These are phyloP conservation scores for Clepsis dumicolana DNA, from an alignment of 2,888 invertebrate genomes.

Conservation along the genomic window DNA sequence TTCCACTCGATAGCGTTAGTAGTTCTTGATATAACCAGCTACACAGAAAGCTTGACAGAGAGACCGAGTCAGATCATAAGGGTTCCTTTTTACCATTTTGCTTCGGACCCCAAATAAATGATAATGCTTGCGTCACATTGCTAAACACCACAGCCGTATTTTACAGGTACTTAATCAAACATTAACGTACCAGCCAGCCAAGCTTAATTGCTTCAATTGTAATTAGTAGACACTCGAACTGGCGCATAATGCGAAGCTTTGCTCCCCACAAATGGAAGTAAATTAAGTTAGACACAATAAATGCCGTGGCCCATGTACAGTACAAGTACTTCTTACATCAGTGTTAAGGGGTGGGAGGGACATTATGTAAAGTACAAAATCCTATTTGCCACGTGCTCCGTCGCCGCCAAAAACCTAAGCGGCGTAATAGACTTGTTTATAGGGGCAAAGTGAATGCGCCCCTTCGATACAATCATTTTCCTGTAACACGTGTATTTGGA, in stretches of 20 bases:
- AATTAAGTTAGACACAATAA: constrained; percentile 46
- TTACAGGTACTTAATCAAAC: constrained; percentile 37
- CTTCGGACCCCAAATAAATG: constrained; percentile 10
- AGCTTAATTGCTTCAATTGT: constrained; percentile 41
- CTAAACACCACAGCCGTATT: constrained; percentile 25
- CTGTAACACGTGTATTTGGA: constrained; percentile 47
- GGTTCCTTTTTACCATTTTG: no score
- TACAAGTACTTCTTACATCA: constrained; percentile 47
- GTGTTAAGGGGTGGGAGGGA: constrained; percentile 54
- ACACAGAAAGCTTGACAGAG: no score
- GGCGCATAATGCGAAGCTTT: constrained; percentile 21
- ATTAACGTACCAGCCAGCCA: constrained; percentile 32
- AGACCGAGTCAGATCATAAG: no score
- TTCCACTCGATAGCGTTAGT: no score
- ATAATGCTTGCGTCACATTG: constrained; percentile 25
- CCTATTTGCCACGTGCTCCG: constrained; percentile 64
- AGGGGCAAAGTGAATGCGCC: constrained; percentile 63
- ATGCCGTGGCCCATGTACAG: constrained; percentile 47
- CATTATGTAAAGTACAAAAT: constrained; percentile 76
- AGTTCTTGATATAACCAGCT: no score
- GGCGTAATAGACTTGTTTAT: constrained; percentile 72
- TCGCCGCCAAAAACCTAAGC: constrained; percentile 58
- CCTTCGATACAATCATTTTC: constrained; percentile 59
- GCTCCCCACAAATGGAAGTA: constrained; percentile 22
- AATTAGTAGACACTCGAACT: constrained; percentile 37